Evolutionary conservation across 1,140 invertebrate species (phyloP), one percentile per base, ranked within the genome.

Genomic region (Nylanderia fulva): DNA sequence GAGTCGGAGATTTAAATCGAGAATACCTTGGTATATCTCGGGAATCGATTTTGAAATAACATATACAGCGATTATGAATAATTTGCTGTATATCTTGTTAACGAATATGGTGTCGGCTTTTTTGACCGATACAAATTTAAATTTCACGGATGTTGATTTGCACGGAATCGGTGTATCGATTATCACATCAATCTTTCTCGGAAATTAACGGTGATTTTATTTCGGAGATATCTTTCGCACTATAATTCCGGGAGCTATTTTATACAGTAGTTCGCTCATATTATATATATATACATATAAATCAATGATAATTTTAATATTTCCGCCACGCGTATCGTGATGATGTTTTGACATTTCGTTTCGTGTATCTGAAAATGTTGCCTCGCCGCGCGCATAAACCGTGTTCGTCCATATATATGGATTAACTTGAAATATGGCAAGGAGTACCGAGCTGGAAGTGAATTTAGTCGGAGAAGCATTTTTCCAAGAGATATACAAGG

Each of bases 271-370:
- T n/a, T n/a, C n/a, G n/a, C n/a, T n/a, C n/a, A n/a, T n/a, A n/a
- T n/a, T n/a, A n/a, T n/a, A n/a, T n/a, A n/a, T n/a, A n/a, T n/a
- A n/a, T n/a, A n/a, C n/a, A n/a, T n/a, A 33, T 39, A 33, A 54
- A 54, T 82, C 68, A 56, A 72, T 60, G 60, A 45, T 18, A 58
- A 54, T 71, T 82, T 82, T 58, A 58, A 71, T 58, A 72, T 82
- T 60, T 39, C 36, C 36, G n/a, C 7, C 29, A n/a, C 24, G n/a
- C 29, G 15, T 68, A 60, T 29, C 15, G 45, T n/a, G 45, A 42
- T 33, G 27, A 68, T 56, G n/a, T 68, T 68, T 79, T 79, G 15
- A 29, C 60, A 8, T 33, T 64, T 48, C n/a, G n/a, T n/a, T n/a
- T n/a, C 3, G n/a, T 42, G 52, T 56, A 36, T 79, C 33, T 42